These are phyloP conservation scores for Acrocephalus kingi DNA, from an alignment of 2,113 vertebrate genomes.

Conservation along the genomic window DNA sequence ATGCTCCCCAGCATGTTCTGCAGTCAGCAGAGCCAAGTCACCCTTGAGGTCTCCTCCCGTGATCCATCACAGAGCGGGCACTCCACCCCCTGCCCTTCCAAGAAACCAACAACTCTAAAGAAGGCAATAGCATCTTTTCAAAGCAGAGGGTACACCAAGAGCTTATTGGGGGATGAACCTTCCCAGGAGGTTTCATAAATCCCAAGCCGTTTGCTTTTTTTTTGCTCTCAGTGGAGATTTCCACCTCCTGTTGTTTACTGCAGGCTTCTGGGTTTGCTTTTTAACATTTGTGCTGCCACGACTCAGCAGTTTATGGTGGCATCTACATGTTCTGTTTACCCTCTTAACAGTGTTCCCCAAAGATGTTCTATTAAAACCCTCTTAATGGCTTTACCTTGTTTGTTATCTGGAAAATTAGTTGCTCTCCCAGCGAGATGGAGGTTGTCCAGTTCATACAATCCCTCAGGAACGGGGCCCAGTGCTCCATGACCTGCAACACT, in stretches of 20 bases:
- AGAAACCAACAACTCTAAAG: not conserved
- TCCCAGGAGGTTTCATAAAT: not conserved
- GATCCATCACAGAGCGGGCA: not conserved
- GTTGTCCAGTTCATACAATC: not conserved
- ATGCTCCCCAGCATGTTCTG: rapidly evolving
- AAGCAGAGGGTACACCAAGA: not conserved
- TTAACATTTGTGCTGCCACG: not conserved
- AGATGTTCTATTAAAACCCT: slow-evolving; percentile 1
- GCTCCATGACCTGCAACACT: not conserved
- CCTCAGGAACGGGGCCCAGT: not conserved
- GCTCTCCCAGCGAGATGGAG: not conserved
- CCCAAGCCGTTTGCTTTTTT: not conserved
- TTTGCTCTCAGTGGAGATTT: not conserved
- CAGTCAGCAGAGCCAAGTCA: not conserved
- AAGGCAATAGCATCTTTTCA: not conserved
- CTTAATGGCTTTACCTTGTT: not conserved
- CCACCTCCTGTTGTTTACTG: not conserved
- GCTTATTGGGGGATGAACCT: not conserved
- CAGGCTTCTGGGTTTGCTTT: not conserved
- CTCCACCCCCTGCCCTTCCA: not conserved
- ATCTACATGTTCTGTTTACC: not conserved
- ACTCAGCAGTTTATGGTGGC: slow-evolving; percentile 7
- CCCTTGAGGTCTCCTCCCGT: rapidly evolving
- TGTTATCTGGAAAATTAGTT: not conserved
- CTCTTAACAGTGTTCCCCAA: not conserved